phyloP scores from a whole-genome alignment of 1,140 invertebrate species.

The Drosophila nigrodunni region DNA sequence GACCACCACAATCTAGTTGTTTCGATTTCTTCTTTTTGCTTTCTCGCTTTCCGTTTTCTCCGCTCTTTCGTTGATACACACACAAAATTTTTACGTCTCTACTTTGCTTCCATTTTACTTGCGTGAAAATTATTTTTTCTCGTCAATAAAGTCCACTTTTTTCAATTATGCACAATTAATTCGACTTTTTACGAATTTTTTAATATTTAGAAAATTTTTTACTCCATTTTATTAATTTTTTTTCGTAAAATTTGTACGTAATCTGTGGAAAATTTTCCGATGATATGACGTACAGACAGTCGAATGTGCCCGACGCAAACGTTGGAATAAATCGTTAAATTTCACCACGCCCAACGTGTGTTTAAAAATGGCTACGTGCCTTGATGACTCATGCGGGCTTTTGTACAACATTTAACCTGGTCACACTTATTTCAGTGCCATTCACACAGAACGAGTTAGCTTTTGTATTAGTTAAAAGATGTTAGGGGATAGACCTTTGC shows the following conservation, averaged over 20 bases:
- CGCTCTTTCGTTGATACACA: conserved; percentile 82
- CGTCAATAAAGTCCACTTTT: conserved; percentile 39
- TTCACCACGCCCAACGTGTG: conserved; percentile 52
- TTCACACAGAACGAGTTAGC: neutral
- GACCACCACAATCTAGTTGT: conserved; percentile 31
- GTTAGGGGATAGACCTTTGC: neutral
- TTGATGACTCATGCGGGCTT: conserved; percentile 25
- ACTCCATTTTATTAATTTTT: conserved; percentile 43
- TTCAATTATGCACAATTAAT: conserved; percentile 19
- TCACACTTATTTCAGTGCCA: conserved; percentile 32
- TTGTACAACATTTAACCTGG: conserved; percentile 23
- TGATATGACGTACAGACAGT: conserved; percentile 55
- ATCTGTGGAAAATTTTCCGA: conserved; percentile 80
- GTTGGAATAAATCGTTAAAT: conserved; percentile 50
- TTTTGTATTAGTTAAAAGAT: neutral
- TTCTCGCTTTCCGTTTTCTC: conserved; percentile 75
- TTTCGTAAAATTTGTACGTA: conserved; percentile 73
- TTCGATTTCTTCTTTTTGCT: conserved; percentile 60
- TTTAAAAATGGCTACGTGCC: conserved; percentile 4
- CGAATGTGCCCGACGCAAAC: conserved; percentile 60
- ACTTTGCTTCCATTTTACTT: conserved; percentile 72
- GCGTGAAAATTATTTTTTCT: conserved; percentile 59
- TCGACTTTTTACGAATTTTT: conserved; percentile 35
- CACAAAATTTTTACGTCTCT: conserved; percentile 80
- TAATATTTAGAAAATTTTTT: conserved; percentile 45